phyloP scores from a whole-genome alignment of 2,888 invertebrate species.

The Cerastis leucographa region DNA sequence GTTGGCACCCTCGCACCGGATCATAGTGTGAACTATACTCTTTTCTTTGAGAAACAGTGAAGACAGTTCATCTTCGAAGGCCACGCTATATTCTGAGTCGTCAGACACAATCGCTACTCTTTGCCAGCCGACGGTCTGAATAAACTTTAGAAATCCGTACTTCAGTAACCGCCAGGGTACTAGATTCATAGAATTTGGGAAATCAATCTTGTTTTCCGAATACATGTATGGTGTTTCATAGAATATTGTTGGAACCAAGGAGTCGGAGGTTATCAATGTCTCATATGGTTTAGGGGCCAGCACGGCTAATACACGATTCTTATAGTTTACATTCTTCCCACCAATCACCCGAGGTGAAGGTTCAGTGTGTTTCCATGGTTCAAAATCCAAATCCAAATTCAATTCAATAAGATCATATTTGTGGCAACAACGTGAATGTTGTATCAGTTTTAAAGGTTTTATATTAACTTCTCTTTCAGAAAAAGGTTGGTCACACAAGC shows the following conservation, averaged over 20 bases:
- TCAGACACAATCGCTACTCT: constrained; percentile 75
- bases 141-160: constrained; percentile 57
- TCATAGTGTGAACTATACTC: constrained; percentile 52
- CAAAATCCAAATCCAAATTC: no score
- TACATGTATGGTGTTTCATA: constrained; percentile 55
- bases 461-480: background rate
- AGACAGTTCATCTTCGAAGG: constrained; percentile 66
- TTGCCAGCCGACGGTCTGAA: constrained; percentile 64
- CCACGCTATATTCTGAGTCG: constrained; percentile 64
- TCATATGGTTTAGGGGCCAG: constrained; percentile 51
- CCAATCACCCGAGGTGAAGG: no score
- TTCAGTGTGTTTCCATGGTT: no score
- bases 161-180: constrained; percentile 45
- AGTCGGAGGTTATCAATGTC: constrained; percentile 1
- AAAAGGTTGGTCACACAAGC: background rate
- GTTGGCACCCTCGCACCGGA: constrained; percentile 47
- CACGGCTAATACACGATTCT: constrained; percentile 42
- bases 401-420: no score
- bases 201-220: constrained; percentile 15
- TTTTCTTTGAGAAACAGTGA: constrained; percentile 57
- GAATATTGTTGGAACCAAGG: constrained; percentile 52
- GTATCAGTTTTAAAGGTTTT: constrained; percentile 19
- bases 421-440: background rate
- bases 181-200: constrained; percentile 53
- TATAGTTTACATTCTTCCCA: background rate